Evolutionary conservation across 37 sponge, comb jelly and placozoan species (phyloP).

Genomic region (Geodia barretti): DNA sequence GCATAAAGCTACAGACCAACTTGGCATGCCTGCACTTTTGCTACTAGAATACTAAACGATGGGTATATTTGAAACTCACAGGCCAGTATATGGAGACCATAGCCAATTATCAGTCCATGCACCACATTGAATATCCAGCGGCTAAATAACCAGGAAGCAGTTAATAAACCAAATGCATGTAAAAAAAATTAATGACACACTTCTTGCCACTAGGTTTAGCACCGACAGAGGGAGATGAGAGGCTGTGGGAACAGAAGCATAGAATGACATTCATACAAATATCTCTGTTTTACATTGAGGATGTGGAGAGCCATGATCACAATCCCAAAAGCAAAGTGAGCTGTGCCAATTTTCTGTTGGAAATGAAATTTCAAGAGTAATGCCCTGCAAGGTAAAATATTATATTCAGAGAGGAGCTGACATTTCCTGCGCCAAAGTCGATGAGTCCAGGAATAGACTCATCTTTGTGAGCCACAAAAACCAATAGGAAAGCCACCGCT

Average conservation of each 20-base stretch:
- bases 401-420: not conserved
- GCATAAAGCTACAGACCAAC: too few species aligned
- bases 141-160: not conserved
- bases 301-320: constrained; percentile 44
- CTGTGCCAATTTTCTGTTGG: constrained; percentile 22
- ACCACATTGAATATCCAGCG: constrained; percentile 45
- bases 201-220: constrained; percentile 5
- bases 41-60: too few species aligned
- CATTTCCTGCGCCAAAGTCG: constrained; percentile 6
- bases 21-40: too few species aligned
- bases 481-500: constrained; percentile 48
- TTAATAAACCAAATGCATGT: not conserved
- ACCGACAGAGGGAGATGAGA: constrained; percentile 17
- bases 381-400: not conserved
- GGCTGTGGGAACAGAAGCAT: constrained; percentile 1
- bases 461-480: constrained; percentile 49
- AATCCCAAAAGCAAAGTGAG: constrained; percentile 65
- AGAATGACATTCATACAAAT: not conserved
- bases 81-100: constrained; percentile 20
- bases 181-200: not conserved
- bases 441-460: constrained; percentile 34
- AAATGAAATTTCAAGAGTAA: not conserved
- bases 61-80: too few species aligned
- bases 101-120: constrained; percentile 37
- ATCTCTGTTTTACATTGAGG: constrained; percentile 40